phyloP scores from a whole-genome alignment of 2,888 invertebrate species.

The Shargacucullia verbasci region DNA sequence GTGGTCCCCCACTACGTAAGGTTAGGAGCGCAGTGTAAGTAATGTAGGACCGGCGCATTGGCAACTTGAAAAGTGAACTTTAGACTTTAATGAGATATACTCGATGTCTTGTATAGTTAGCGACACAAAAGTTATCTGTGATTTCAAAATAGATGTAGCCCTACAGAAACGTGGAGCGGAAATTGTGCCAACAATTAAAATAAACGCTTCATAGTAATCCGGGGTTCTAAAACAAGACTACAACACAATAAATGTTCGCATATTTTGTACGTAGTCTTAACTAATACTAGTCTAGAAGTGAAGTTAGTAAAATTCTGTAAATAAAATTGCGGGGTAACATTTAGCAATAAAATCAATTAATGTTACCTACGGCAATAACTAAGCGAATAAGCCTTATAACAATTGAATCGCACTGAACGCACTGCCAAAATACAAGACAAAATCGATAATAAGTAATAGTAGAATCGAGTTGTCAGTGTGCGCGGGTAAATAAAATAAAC shows the following conservation, averaged over 20 bases:
- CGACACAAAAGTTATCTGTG: constrained; percentile 64
- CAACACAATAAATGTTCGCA: constrained; percentile 12
- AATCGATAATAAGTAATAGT: constrained; percentile 57
- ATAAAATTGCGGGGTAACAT: constrained; percentile 39
- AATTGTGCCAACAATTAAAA: constrained; percentile 78
- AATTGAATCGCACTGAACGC: constrained; percentile 56
- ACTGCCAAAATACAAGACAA: constrained; percentile 71
- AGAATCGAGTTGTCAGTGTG: constrained; percentile 80
- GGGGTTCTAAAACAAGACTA: constrained; percentile 27
- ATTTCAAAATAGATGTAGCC: constrained; percentile 69
- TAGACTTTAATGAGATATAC: constrained; percentile 15
- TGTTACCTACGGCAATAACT: constrained; percentile 45
- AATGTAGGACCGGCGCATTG: constrained; percentile 75
- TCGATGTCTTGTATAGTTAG: constrained; percentile 57
- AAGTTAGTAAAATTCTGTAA: constrained; percentile 34
- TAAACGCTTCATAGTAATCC: constrained; percentile 52
- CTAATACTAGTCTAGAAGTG: constrained; percentile 46
- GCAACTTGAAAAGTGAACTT: constrained; percentile 67
- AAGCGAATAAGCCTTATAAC: constrained; percentile 40
- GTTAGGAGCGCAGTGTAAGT: constrained; percentile 70
- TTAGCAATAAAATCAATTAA: constrained; percentile 52
- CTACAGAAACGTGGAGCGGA: constrained; percentile 69
- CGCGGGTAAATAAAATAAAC: constrained; percentile 56
- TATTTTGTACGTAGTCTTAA: constrained; percentile 42
- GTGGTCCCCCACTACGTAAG: constrained; percentile 75